Percentiles rank a stretch among this genome's conserved stretches.
These are phyloP conservation scores for Polypterus bichir DNA, from an alignment of 2,113 vertebrate species.

Conservation along the genomic window DNA sequence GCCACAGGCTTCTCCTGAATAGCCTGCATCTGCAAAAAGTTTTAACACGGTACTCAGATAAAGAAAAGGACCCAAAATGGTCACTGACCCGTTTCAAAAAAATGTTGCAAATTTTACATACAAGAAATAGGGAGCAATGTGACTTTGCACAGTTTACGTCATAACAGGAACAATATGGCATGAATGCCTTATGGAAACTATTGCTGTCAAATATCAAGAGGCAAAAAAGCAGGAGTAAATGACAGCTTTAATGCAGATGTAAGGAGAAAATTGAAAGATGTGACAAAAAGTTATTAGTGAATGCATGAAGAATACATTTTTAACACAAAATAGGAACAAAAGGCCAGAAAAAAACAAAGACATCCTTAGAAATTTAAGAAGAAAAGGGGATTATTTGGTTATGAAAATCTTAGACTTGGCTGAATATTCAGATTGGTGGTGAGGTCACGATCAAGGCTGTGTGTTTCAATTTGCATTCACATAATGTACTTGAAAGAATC, in stretches of 20 bases:
- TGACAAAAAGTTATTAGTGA: slow-evolving; percentile 69
- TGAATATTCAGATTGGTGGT: slow-evolving; percentile 35
- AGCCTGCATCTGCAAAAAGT: slow-evolving; percentile 94
- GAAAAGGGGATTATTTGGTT: slow-evolving; percentile 66
- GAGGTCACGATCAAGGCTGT: too few species aligned
- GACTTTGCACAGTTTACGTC: slow-evolving; percentile 76
- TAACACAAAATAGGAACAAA: slow-evolving; percentile 56
- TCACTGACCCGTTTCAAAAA: slow-evolving; percentile 96
- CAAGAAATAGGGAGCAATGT: slow-evolving; percentile 64
- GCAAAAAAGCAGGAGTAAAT: slow-evolving; percentile 49
- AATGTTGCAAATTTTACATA: slow-evolving; percentile 86
- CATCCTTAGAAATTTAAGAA: slow-evolving; percentile 69
- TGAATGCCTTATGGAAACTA: slow-evolving; percentile 54
- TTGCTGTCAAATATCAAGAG: slow-evolving; percentile 59
- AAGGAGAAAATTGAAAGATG: slow-evolving; percentile 67
- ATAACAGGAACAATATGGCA: slow-evolving; percentile 67
- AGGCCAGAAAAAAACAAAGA: slow-evolving; percentile 57
- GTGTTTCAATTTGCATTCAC: too few species aligned
- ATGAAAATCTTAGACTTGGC: slow-evolving; percentile 62
- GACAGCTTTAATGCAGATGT: slow-evolving; percentile 70
- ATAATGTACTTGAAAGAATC: too few species aligned
- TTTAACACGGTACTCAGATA: slow-evolving; percentile 78
- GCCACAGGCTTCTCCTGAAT: slow-evolving; percentile 90
- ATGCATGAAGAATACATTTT: slow-evolving; percentile 64
- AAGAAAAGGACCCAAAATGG: slow-evolving; percentile 83